Evolutionary conservation across 92 coral and sea anemone genomes (phyloP).

Genomic region (Desmophyllum pertusum): DNA sequence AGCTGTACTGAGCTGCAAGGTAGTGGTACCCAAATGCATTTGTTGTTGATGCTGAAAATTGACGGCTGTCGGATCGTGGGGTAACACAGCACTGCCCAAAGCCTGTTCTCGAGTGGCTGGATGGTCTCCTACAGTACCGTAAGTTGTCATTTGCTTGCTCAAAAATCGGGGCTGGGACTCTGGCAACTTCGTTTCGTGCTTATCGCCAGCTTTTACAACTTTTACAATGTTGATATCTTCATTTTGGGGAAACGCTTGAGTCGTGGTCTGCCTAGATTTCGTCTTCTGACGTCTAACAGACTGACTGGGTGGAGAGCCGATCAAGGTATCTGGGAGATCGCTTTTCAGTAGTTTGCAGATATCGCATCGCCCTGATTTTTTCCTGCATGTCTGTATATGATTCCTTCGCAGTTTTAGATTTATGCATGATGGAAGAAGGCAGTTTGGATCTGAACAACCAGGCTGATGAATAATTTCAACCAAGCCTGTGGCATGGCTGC

Average conservation of each 20-base stretch:
- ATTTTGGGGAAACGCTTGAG: not conserved
- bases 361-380: conserved; percentile 12
- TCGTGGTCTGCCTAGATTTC: not conserved
- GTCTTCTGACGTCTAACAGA: not conserved
- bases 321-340: not conserved
- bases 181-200: not conserved
- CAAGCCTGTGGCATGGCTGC: not conserved
- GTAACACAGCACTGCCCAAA: not conserved
- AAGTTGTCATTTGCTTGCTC: not conserved
- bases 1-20: not conserved
- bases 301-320: not conserved
- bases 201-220: not conserved
- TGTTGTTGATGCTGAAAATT: conserved; percentile 8
- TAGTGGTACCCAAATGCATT: not conserved
- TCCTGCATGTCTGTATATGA: conserved; percentile 25
- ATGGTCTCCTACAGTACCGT: not conserved
- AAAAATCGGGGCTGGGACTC: not conserved
- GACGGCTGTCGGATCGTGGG: not conserved
- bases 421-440: conserved; percentile 33
- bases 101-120: not conserved
- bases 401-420: conserved; percentile 18
- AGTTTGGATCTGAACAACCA: conserved; percentile 42
- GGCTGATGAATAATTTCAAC: conserved; percentile 3
- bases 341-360: conserved; percentile 19
- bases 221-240: conserved; percentile 21